These are phyloP conservation scores for Chaetorhynchus papuensis DNA, from an alignment of 2,113 vertebrate species.

Conservation along the genomic window DNA sequence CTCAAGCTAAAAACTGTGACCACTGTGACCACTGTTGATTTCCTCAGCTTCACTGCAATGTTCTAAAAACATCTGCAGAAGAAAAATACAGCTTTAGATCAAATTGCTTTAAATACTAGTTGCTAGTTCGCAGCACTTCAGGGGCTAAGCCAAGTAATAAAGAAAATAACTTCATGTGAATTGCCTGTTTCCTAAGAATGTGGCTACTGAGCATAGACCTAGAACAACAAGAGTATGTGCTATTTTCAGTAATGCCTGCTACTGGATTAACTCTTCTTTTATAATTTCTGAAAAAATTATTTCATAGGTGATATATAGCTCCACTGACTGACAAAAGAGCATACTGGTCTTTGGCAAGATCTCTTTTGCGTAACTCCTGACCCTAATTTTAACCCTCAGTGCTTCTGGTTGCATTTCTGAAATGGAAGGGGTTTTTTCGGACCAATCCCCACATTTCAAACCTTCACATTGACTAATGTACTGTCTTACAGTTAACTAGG, in stretches of 20 bases:
- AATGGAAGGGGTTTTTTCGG: background rate
- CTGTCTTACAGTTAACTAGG: background rate
- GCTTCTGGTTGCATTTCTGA: background rate
- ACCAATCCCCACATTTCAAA: background rate
- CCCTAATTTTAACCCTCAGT: background rate
- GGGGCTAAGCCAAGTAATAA: background rate
- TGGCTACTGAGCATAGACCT: background rate
- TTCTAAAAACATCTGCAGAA: background rate
- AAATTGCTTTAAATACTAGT: background rate
- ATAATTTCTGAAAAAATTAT: background rate
- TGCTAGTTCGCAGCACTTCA: background rate
- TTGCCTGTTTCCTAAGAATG: background rate
- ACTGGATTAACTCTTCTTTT: background rate
- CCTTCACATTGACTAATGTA: background rate
- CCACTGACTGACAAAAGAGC: background rate
- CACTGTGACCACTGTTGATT: background rate
- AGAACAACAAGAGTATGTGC: background rate
- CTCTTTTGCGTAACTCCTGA: background rate
- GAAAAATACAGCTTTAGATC: background rate
- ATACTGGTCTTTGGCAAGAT: background rate
- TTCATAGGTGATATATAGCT: background rate
- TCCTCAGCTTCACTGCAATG: background rate
- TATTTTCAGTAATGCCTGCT: background rate
- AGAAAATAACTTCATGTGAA: background rate
- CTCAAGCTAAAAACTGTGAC: background rate